These are phyloP conservation scores for Centrocercus urophasianus DNA, from an alignment of 2,113 vertebrate species.

Conservation along the genomic window DNA sequence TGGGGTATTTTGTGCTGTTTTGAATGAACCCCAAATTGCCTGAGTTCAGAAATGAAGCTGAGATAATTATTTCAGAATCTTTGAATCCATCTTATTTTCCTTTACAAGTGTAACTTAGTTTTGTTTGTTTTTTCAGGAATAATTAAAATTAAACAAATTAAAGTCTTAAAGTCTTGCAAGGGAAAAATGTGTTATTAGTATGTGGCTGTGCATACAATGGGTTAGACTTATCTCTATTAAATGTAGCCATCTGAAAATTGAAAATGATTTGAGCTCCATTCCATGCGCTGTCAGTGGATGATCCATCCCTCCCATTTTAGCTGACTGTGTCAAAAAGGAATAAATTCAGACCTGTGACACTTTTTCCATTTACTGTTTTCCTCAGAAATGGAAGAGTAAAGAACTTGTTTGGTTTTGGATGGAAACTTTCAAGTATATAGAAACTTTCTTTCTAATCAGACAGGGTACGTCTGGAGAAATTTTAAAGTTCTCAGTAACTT, in stretches of 20 bases:
- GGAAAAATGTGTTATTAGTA: accelerated
- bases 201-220: not conserved
- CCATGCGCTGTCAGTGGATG: not conserved
- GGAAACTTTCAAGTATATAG: not conserved
- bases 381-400: not conserved
- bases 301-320: not conserved
- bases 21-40: not conserved
- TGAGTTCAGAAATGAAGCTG: not conserved
- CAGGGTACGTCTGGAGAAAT: not conserved
- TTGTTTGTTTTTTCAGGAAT: not conserved
- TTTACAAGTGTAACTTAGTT: not conserved
- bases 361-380: not conserved
- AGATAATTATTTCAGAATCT: not conserved
- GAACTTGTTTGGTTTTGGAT: not conserved
- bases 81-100: not conserved
- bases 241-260: not conserved
- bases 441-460: conserved; percentile 7
- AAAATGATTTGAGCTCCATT: not conserved
- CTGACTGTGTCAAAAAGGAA: not conserved
- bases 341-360: not conserved
- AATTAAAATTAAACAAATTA: not conserved
- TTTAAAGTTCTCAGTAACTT: not conserved
- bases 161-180: not conserved
- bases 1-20: not conserved
- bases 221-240: not conserved